A percentile compares a stretch with the other conserved stretches of the same genome.
Conservation (phyloP, 2,113 vertebrate species). For the Coturnix japonica region DNA sequence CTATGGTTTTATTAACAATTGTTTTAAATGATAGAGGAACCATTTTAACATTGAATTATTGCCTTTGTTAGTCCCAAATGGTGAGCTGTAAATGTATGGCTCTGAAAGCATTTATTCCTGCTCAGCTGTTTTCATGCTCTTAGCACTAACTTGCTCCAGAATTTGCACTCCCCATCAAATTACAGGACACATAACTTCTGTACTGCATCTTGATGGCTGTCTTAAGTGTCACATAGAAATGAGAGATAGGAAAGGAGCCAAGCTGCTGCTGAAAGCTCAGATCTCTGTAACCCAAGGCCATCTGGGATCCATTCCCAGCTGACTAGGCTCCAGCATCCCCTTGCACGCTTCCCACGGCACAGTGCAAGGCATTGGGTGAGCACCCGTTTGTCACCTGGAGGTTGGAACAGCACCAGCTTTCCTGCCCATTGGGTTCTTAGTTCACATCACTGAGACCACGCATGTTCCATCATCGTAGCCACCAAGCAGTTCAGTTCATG, state of each 20-base stretch:
- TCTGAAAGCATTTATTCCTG: neutral
- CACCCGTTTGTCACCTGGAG: neutral
- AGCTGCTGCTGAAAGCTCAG: neutral
- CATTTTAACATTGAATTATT: neutral
- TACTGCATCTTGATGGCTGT: neutral
- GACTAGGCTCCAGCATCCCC: neutral
- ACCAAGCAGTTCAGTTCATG: neutral
- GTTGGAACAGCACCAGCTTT: neutral
- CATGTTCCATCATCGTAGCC: neutral
- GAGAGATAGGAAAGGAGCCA: neutral
- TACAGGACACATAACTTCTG: neutral
- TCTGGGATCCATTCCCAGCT: neutral
- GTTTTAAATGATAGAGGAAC: neutral
- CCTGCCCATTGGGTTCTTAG: neutral
- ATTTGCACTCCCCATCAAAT: neutral
- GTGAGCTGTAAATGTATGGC: neutral
- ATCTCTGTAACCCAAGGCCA: neutral
- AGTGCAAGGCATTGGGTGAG: neutral
- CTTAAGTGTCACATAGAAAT: neutral
- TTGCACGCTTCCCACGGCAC: neutral
- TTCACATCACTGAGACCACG: fast-evolving
- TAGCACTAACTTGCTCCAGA: neutral
- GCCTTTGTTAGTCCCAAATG: neutral
- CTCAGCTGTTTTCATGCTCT: neutral
- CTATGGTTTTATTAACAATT: slow-evolving; percentile 2